Base-by-base conservation (phyloP, 2,888 invertebrate species). In the Autographa gamma region DNA sequence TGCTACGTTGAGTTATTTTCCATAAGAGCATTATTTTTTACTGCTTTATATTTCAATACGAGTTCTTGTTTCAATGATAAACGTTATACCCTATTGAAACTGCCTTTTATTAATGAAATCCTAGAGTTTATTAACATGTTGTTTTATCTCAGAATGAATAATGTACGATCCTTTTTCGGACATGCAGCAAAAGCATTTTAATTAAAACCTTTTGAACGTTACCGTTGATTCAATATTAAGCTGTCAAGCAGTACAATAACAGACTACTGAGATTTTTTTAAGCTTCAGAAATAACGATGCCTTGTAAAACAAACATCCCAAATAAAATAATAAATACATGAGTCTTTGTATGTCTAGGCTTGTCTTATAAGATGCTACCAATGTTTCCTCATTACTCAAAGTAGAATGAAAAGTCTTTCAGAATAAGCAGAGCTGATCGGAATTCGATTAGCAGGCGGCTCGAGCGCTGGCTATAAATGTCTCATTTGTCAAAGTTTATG, bases 401-500 rank as follows among this genome's bases (percentile, higher is more conserved):
- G 16, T 25, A 32, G 9, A 59, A 59, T 32, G 31, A 31, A 63
- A 78, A 68, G 67, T 75, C 54, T 61, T 67, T 71, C 38, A 58
- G 66, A 38, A 73, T 75, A 79, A 63, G 71, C 72, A 72, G 62
- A 18, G 65, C 66, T 75, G 83, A 82, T 81, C 74, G 72, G 69
- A 65, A 79, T 83, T 86, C 85, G 88, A 89, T 89, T 88, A 86
- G 85, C 75, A 87, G 80, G 86, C 85, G 80, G 75, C 71, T 69
- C 74, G 69, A 63, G 73, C 70, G 69, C 73, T 58, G 41, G 82
- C 79, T 85, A 89, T 90, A 88, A 89, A 88, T 80, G 88, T 87
- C 88, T 85, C 90, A 85, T 90, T 90, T 88, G 87, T 90, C 90
- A 90, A 88, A 89, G 84, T 90, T 90, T 89, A 90, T 88, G 88